Evolutionary conservation across 2,888 invertebrate genomes (phyloP), one percentile per base, ranked within the genome.

Genomic region (Heliothis peltigera): DNA sequence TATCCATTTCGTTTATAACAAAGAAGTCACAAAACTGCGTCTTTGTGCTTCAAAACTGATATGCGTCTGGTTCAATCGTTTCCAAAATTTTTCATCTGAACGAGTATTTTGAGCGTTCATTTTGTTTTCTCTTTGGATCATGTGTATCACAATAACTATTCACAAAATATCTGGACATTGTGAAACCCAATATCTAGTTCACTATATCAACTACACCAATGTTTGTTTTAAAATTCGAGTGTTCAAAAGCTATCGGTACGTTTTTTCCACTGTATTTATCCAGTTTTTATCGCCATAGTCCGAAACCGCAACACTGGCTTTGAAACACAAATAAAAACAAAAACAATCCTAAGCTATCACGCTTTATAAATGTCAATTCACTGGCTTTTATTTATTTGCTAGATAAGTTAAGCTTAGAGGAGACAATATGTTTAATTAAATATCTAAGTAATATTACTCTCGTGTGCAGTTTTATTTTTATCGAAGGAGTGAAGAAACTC

Each of bases 51-150:
- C 10, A 56, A 68, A 55, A 53, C 60, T 48, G 17, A n/a, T 21
- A 51, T 60, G 21, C 49, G 42, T 68, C 17, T 15, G 12, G 32
- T 43, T 44, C 49, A 49, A 61, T 61, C 60, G 49, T 28, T 19
- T 10, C 25, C 42, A 10, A 39, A 22, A 60, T 67, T 60, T 60
- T 67, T 73, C 74, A 60, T 21, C 39, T n/a, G 51, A 58, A 39
- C 15, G 35, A 44, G 15, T 22, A 49, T 61, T 70, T 61, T 61
- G n/a, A 12, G 47, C 3, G 22, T 64, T 8, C 18, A 54, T 61
- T 61, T 57, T 42, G 54, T 43, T 43, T 54, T 68, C 35, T 39
- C 8, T n/a, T 56, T 49, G n/a, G 18, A 46, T 60, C 43, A 46
- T 42, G 42, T 56, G 48, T 68, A 51, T 54, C 6, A 28, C 28